Evolutionary conservation across 2,113 vertebrate genomes (phyloP), one percentile per base, ranked within the genome.

Genomic region (Ceyx melanurus): DNA sequence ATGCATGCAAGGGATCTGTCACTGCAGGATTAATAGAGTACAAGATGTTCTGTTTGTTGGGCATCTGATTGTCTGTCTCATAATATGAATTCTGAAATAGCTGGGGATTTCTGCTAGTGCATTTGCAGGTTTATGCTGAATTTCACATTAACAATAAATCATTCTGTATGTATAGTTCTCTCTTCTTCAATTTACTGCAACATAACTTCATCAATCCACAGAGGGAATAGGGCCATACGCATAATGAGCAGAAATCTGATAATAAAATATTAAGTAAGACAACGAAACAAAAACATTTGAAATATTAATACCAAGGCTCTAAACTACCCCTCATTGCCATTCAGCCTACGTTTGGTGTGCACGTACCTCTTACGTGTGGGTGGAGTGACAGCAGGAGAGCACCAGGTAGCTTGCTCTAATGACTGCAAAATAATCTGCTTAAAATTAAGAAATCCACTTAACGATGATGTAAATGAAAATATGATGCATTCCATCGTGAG

Each of bases 181-280:
- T 97, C 94, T 96, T 86, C 97, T 97, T 96, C 96, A 97, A 91
- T 97, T 96, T 97, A 92, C 88, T 91, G 73, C 88, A 96, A 85
- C 25, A 60, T 80, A 95, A 68, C 81, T 96, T 97, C 77, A 94
- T 96, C 87, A 92, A 82, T 96, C 93, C 93, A 79, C 91, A 81
- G 3, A 50, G 82, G 61, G 68, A 90, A 88, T 48, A 74, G 67
- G 58, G 60, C 77, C 86, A 88, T 94, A 92, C 3, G 5, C 93
- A 89, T 94, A 76, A 96, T 92, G 85, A 96, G 82, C 10, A 95
- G 88, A 97, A 97, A 91, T 93, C 88, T 20, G 45, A 96, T 94
- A 97, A 97, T 97, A 97, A 97, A 96, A 93, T 95, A 96, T 97
- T 97, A 97, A 97, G 95, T 82, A 92, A 97, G 93, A 96, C 95